Conservation (phyloP, 2,888 invertebrate genomes). For the Sipha maydis region DNA sequence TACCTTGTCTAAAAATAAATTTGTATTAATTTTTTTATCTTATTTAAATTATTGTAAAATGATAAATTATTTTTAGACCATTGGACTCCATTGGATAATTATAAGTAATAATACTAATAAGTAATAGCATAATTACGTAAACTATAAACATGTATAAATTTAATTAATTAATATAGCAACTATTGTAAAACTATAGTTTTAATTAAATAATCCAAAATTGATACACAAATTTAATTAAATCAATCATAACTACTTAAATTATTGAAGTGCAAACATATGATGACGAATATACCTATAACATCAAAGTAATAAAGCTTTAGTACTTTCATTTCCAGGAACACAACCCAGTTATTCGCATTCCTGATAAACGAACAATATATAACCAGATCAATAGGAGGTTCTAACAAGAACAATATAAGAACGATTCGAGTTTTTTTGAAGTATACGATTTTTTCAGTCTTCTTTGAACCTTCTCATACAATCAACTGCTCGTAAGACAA, state of each 20-base stretch:
- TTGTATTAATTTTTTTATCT: too few species aligned
- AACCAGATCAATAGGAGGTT: background rate
- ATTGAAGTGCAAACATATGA: background rate
- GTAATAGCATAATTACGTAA: too few species aligned
- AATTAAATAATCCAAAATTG: too few species aligned
- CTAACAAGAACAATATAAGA: background rate
- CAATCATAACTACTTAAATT: background rate
- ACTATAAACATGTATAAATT: too few species aligned
- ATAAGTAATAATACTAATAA: too few species aligned
- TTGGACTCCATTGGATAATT: too few species aligned
- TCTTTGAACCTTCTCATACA: background rate
- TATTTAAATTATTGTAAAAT: too few species aligned
- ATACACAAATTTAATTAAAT: background rate
- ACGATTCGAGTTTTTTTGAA: background rate
- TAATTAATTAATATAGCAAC: too few species aligned
- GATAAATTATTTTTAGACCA: too few species aligned
- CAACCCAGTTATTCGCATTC: background rate
- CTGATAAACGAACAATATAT: background rate
- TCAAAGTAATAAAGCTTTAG: background rate
- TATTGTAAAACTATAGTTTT: too few species aligned
- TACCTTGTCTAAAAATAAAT: too few species aligned
- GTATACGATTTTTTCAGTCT: background rate
- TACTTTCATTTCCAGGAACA: background rate
- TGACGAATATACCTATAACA: background rate
- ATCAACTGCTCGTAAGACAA: background rate